phyloP scores from a whole-genome alignment of 2,113 vertebrate genomes.

The Myotis yumanensis region DNA sequence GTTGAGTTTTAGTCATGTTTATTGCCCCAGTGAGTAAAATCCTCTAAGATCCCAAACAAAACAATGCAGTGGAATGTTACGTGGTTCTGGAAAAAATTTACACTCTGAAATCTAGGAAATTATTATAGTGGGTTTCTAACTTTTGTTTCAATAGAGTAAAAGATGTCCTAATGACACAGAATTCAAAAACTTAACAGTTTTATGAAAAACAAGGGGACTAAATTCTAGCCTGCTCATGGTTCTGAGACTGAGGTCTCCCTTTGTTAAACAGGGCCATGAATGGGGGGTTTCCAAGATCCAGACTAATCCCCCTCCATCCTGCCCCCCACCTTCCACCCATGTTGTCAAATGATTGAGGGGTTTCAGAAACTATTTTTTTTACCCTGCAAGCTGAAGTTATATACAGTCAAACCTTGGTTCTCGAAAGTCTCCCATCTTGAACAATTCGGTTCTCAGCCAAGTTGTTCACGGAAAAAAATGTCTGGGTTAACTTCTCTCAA shows the following conservation, averaged over 20 bases:
- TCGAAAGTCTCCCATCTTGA: too few relatives aligned
- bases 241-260: background rate
- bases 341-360: background rate
- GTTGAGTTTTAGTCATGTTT: background rate
- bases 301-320: background rate
- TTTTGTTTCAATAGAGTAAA: conserved; percentile 31
- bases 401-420: too few relatives aligned
- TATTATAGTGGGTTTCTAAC: background rate
- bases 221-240: background rate
- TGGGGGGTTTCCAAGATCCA: background rate
- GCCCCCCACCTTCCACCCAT: fast-evolving
- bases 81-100: conserved; percentile 1
- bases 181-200: conserved; percentile 33
- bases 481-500: too few relatives aligned
- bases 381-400: background rate
- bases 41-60: background rate
- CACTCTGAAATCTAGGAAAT: conserved; percentile 50
- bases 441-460: too few relatives aligned
- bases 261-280: background rate
- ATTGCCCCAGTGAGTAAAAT: background rate
- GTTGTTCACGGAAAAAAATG: too few relatives aligned
- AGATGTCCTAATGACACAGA: background rate
- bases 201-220: background rate
- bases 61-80: background rate
- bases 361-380: background rate